These are phyloP conservation scores for Apamea monoglypha DNA, from an alignment of 2,888 invertebrate species.

Conservation along the genomic window DNA sequence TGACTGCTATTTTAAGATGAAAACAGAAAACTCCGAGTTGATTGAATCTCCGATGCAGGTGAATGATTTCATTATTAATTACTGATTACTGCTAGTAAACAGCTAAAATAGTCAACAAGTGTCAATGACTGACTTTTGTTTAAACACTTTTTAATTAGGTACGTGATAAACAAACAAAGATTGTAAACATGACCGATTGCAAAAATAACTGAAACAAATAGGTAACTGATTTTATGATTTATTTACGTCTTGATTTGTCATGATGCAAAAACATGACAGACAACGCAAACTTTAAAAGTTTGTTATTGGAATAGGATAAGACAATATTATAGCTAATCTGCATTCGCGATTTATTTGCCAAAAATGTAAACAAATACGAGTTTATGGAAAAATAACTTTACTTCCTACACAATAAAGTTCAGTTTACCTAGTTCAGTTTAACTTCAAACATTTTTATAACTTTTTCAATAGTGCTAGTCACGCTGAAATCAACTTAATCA, in stretches of 20 bases:
- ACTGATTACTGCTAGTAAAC: constrained; percentile 14
- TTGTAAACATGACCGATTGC: constrained; percentile 37
- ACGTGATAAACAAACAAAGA: constrained; percentile 39
- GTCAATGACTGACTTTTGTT: constrained; percentile 45
- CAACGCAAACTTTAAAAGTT: not conserved
- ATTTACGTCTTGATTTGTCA: constrained; percentile 19
- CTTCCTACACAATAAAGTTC: too few relatives aligned
- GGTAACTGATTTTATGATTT: not conserved
- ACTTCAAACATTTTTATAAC: too few relatives aligned
- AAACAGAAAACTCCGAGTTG: not conserved
- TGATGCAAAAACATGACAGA: not conserved
- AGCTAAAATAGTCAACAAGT: constrained; percentile 17
- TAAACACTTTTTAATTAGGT: constrained; percentile 8
- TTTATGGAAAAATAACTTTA: too few relatives aligned
- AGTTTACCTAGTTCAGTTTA: too few relatives aligned
- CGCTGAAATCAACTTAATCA: too few relatives aligned
- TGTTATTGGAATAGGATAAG: not conserved
- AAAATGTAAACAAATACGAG: too few relatives aligned
- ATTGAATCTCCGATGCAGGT: constrained; percentile 44
- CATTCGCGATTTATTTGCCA: too few relatives aligned
- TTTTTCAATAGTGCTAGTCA: too few relatives aligned
- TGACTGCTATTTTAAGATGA: not conserved
- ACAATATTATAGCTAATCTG: too few relatives aligned
- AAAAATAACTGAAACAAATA: not conserved
- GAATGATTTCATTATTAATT: constrained; percentile 31